phyloP scores from a whole-genome alignment of 2,888 invertebrate species.

The Amorpha juglandis region DNA sequence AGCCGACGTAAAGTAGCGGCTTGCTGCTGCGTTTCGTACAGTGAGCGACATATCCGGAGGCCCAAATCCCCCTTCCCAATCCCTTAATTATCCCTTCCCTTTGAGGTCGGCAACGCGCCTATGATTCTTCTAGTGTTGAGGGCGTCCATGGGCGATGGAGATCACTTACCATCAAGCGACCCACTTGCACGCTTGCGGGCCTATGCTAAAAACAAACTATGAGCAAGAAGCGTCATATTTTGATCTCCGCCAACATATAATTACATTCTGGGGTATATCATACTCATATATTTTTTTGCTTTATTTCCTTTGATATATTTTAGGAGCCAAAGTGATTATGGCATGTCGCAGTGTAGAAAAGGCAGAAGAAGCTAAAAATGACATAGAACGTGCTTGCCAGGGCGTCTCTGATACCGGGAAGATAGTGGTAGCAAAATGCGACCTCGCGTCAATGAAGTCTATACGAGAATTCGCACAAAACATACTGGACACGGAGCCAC shows the following conservation, averaged over 20 bases:
- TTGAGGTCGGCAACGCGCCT: too few species aligned
- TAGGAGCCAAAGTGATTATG: constrained; percentile 84
- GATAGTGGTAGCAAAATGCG: constrained; percentile 79
- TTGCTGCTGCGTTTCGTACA: too few species aligned
- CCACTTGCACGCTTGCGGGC: too few species aligned
- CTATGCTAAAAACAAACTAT: too few species aligned
- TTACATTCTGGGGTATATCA: not conserved
- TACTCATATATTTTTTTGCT: not conserved
- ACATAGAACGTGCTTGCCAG: constrained; percentile 76
- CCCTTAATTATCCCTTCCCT: too few species aligned
- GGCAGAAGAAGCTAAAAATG: constrained; percentile 83
- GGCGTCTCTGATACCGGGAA: constrained; percentile 71
- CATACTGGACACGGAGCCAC: constrained; percentile 81
- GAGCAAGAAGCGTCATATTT: too few species aligned
- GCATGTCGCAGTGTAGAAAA: constrained; percentile 80
- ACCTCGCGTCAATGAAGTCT: constrained; percentile 85
- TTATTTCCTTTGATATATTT: constrained; percentile 28
- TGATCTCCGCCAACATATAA: not conserved
- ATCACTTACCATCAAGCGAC: too few species aligned
- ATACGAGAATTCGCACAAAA: constrained; percentile 84
- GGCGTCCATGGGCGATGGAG: too few species aligned
- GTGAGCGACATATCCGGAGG: too few species aligned
- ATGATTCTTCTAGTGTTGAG: too few species aligned
- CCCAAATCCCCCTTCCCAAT: too few species aligned
- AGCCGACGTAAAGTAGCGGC: too few species aligned